These are phyloP conservation scores for Azemiops feae DNA, from an alignment of 2,113 vertebrate species.

Conservation along the genomic window DNA sequence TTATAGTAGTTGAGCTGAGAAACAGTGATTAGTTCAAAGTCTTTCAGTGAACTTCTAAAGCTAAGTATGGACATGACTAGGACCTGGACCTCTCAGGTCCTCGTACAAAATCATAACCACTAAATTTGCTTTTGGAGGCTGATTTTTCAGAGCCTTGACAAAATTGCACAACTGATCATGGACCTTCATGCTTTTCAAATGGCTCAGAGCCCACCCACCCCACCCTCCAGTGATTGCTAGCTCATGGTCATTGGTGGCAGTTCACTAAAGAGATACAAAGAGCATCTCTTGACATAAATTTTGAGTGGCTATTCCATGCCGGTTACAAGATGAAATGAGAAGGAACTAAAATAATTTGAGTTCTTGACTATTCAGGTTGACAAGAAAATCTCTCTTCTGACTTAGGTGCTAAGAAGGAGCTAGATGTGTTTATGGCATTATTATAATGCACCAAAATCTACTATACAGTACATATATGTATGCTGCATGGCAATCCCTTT, in stretches of 20 bases:
- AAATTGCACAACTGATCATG: neutral
- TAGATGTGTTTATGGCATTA: neutral
- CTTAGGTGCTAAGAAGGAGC: neutral
- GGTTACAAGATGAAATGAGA: neutral
- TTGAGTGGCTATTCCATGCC: neutral
- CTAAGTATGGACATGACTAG: neutral
- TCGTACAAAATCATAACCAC: neutral
- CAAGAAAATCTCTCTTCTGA: neutral
- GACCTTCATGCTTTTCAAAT: neutral
- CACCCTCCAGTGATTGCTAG: neutral
- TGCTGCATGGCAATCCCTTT: neutral
- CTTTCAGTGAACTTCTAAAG: neutral
- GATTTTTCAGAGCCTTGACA: neutral
- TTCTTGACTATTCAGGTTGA: neutral
- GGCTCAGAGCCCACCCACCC: too few relatives aligned
- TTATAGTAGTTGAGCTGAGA: neutral
- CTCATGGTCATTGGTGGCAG: neutral
- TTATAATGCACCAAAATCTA: neutral
- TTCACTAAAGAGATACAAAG: neutral
- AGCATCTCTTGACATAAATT: neutral
- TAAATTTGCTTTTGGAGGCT: neutral
- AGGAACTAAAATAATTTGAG: neutral
- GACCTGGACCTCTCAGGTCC: neutral
- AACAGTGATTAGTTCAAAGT: neutral
- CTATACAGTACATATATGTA: neutral